A percentile compares a stretch with the other conserved stretches of the same genome.
Evolutionary conservation across 2,797 vertebrate species (phyloP).

Genomic region (Cryptoblepharus egeriae): DNA sequence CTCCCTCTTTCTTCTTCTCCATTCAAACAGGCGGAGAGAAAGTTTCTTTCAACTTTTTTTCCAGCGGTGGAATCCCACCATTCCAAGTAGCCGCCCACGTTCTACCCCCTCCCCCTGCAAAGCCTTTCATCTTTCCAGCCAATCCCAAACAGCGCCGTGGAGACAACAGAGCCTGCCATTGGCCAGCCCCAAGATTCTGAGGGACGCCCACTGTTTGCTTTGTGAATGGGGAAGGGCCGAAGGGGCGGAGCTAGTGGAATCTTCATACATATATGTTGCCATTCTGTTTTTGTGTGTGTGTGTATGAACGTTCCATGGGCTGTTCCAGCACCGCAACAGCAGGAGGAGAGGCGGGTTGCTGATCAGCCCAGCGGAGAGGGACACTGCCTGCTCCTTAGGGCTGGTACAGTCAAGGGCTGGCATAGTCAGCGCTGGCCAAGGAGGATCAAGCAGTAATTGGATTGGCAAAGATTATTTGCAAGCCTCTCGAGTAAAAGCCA

Average conservation of each 20-base stretch:
- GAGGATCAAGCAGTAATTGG: constrained; percentile 53
- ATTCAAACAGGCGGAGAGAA: not conserved
- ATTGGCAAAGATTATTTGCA: constrained; percentile 52
- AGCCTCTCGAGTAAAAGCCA: constrained; percentile 40
- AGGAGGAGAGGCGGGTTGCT: no score
- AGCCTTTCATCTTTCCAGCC: constrained; percentile 62
- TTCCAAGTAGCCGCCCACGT: constrained; percentile 23
- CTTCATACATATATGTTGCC: constrained; percentile 47
- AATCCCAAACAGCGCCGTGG: constrained; percentile 75
- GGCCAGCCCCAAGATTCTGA: constrained; percentile 70
- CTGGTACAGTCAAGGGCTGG: not conserved
- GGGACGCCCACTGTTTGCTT: constrained; percentile 72
- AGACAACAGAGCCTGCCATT: constrained; percentile 86
- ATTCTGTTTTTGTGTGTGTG: constrained; percentile 67
- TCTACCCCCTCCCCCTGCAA: constrained; percentile 44
- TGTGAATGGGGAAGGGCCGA: constrained; percentile 84
- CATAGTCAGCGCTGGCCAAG: constrained; percentile 1
- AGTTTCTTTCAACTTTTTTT: constrained; percentile 44
- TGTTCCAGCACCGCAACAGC: no score
- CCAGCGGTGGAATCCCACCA: constrained; percentile 63
- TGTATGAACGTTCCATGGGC: not conserved
- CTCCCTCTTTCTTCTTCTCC: constrained; percentile 34
- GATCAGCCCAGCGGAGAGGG: not conserved
- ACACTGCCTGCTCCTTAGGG: not conserved
- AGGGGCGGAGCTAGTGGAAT: constrained; percentile 55